These are phyloP conservation scores for Ochotona princeps DNA, from an alignment of 2,113 vertebrate species.

Conservation along the genomic window DNA sequence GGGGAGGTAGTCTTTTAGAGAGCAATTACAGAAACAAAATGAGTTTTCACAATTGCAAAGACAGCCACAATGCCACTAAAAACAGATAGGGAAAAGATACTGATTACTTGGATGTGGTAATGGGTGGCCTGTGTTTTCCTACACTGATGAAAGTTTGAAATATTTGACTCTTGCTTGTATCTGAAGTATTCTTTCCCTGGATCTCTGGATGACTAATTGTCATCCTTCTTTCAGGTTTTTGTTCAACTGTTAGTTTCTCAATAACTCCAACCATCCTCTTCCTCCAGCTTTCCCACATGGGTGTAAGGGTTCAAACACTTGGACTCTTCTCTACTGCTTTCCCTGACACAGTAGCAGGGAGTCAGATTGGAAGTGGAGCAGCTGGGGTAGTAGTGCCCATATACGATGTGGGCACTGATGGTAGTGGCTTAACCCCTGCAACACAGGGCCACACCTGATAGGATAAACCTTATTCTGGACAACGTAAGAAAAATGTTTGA, in stretches of 20 bases:
- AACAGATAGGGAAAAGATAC: neutral
- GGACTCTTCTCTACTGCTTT: too few species aligned
- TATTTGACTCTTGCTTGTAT: conserved; percentile 13
- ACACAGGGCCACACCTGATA: neutral
- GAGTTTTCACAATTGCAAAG: conserved; percentile 23
- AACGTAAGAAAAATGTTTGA: neutral
- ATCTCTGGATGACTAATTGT: neutral
- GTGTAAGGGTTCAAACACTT: too few species aligned
- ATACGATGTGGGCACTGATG: neutral
- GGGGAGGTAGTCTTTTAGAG: neutral
- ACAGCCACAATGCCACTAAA: neutral
- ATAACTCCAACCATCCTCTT: neutral
- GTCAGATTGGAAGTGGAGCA: too few species aligned
- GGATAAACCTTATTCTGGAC: neutral
- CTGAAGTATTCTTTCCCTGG: neutral
- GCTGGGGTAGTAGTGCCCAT: too few species aligned
- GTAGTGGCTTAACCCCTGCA: neutral
- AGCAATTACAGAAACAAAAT: conserved; percentile 2
- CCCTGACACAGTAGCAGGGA: too few species aligned
- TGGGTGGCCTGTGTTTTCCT: neutral
- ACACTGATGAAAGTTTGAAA: neutral
- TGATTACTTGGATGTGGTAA: neutral
- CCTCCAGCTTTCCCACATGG: too few species aligned
- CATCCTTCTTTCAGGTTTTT: neutral
- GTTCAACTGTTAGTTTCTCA: neutral